These are phyloP conservation scores for Orussus abietinus DNA, from an alignment of 1,140 invertebrate species.

Conservation along the genomic window DNA sequence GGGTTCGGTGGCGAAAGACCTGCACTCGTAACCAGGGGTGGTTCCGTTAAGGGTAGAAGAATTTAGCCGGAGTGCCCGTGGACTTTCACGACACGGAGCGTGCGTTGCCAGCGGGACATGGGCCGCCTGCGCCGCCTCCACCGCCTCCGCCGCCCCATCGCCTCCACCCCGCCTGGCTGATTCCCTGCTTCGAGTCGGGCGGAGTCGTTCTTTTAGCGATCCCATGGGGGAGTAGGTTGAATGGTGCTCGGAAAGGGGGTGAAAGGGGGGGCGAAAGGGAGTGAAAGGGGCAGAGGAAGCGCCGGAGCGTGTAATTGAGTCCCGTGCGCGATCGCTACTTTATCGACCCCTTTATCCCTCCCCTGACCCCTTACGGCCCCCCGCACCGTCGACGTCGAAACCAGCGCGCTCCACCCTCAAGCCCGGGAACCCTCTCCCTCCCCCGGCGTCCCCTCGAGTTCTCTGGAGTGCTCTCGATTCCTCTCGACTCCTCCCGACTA, in stretches of 20 bases:
- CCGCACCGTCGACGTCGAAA: too few species aligned
- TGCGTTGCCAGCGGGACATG: slow-evolving; percentile 2
- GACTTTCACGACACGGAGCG: not conserved
- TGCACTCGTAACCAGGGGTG: too few species aligned
- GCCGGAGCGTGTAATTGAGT: slow-evolving; percentile 54
- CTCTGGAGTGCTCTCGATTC: too few species aligned
- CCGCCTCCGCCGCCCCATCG: too few species aligned
- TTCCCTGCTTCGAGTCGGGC: too few species aligned
- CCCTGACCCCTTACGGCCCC: slow-evolving; percentile 16
- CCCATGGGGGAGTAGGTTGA: slow-evolving; percentile 10
- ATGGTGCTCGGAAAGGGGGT: slow-evolving; percentile 2
- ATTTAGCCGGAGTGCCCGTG: not conserved
- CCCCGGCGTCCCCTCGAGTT: too few species aligned
- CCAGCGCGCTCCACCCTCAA: slow-evolving; percentile 3
- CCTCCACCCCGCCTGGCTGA: too few species aligned
- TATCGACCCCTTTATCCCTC: slow-evolving; percentile 48
- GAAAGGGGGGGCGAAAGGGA: not conserved
- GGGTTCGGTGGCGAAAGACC: too few species aligned
- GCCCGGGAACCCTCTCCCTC: not conserved
- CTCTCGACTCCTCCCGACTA: not conserved
- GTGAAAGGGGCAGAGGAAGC: slow-evolving; percentile 26
- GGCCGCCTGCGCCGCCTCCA: too few species aligned
- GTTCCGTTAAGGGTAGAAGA: too few species aligned
- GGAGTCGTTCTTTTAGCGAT: slow-evolving; percentile 12
- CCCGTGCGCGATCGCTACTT: slow-evolving; percentile 53